Evolutionary conservation across 2,113 vertebrate genomes (phyloP), one percentile per base, ranked within the genome.

Genomic region (Seriola rivoliana): DNA sequence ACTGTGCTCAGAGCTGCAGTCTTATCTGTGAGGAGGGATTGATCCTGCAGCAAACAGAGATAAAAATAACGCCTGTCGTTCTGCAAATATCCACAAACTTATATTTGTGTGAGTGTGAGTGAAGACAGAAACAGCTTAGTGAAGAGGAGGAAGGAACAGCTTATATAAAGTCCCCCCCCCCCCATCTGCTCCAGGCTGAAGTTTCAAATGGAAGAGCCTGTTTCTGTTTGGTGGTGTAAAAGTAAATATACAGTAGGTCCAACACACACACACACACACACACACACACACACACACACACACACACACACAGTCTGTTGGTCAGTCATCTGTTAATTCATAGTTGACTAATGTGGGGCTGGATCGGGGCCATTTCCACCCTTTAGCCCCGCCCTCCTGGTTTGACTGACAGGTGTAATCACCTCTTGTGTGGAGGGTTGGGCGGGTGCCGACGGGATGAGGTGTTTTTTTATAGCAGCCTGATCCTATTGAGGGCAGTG

Each of bases 401-500:
- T 58, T 36, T 85, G 78, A 90, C 8, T 72, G 77, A 70, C 82
- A 78, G 42, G 71, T 58, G 69, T 59, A 88, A 81, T 77, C 75
- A 60, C 59, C 67, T 79, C 40, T 66, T 54, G 70, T 23, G 73
- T 23, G n/a, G 25, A 42, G 38, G 60, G 62, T 11, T 48, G 63
- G 59, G 64, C 21, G 52, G 84, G 81, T 25, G 74, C 44, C 54
- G 68, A 78, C 14, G 50, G 90, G 88, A 91, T 93, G 82, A 94
- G 82, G 82, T 63, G 86, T 72, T 89, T 92, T 92, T 94, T 93
- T 93, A 92, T 93, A 95, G 94, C 90, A 80, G 84, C 21, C 46
- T 95, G 92, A 95, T 95, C 93, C 93, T 80, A 92, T 92, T 93
- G 92, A 90, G 87, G 76, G 75, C 74, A 77, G 50, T 74, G 75